phyloP scores from a whole-genome alignment of 2,888 invertebrate species.

The Drosophila cracens region DNA sequence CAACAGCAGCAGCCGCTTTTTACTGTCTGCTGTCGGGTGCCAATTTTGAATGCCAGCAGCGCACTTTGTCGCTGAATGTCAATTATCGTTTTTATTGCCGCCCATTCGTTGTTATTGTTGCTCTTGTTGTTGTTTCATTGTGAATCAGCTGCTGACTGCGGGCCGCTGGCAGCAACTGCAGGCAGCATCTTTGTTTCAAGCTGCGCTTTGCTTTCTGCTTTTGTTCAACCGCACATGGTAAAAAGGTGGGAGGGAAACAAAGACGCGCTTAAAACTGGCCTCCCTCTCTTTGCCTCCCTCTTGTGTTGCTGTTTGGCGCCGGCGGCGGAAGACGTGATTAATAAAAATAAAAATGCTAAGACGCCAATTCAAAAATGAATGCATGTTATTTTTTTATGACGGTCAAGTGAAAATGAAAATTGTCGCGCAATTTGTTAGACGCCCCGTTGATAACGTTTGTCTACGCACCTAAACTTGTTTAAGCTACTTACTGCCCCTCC shows the following conservation, averaged over 20 bases:
- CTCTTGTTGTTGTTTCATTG: slow-evolving; percentile 34
- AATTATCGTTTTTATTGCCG: slow-evolving; percentile 47
- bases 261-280: slow-evolving; percentile 24
- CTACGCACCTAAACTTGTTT: slow-evolving; percentile 66
- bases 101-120: slow-evolving; percentile 18
- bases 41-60: slow-evolving; percentile 29
- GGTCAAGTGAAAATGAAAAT: slow-evolving; percentile 62
- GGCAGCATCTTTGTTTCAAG: slow-evolving; percentile 51
- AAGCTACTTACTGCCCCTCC: slow-evolving; percentile 1
- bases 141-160: slow-evolving; percentile 41
- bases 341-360: slow-evolving; percentile 9
- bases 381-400: slow-evolving; percentile 39
- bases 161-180: not conserved
- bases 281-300: not conserved
- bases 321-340: slow-evolving; percentile 22
- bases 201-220: slow-evolving; percentile 40
- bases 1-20: slow-evolving; percentile 2
- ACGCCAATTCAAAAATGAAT: slow-evolving; percentile 45
- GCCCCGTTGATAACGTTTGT: slow-evolving; percentile 54
- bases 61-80: slow-evolving; percentile 33
- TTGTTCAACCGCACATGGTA: slow-evolving; percentile 51
- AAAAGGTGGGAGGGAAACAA: slow-evolving; percentile 32
- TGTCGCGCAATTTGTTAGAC: slow-evolving; percentile 56
- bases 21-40: slow-evolving; percentile 13
- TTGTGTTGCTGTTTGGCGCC: slow-evolving; percentile 10